These are phyloP conservation scores for Bovichtus diacanthus DNA, from an alignment of 2,797 vertebrate genomes.

Conservation along the genomic window DNA sequence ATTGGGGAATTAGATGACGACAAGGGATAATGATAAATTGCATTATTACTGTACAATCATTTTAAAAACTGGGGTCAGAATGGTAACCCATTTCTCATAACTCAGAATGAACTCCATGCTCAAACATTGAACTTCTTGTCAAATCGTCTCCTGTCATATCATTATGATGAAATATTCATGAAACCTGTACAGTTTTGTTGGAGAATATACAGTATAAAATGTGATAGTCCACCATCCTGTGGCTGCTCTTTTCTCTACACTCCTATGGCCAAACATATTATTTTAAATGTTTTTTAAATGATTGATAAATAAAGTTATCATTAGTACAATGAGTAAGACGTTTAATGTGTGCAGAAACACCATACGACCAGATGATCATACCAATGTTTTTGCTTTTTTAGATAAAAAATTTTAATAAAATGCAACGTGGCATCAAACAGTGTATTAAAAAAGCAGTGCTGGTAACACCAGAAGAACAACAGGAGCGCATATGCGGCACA, in stretches of 20 bases:
- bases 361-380: neutral
- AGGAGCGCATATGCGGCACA: neutral
- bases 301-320: neutral
- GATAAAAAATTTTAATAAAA: too few relatives aligned
- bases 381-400: neutral
- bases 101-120: neutral
- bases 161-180: neutral
- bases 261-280: neutral
- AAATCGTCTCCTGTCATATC: neutral
- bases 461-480: neutral
- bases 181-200: neutral
- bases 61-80: neutral
- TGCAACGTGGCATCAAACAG: neutral
- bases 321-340: neutral
- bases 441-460: neutral
- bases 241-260: neutral
- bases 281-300: too few relatives aligned
- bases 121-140: too few relatives aligned
- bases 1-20: constrained; percentile 15
- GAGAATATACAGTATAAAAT: neutral
- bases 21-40: neutral
- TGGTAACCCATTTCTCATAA: neutral
- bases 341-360: neutral
- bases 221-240: neutral
- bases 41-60: neutral